Percentiles rank a stretch among this genome's conserved stretches.
Conservation (phyloP, 1,140 invertebrate species). For the Aphelenchoides besseyi region DNA sequence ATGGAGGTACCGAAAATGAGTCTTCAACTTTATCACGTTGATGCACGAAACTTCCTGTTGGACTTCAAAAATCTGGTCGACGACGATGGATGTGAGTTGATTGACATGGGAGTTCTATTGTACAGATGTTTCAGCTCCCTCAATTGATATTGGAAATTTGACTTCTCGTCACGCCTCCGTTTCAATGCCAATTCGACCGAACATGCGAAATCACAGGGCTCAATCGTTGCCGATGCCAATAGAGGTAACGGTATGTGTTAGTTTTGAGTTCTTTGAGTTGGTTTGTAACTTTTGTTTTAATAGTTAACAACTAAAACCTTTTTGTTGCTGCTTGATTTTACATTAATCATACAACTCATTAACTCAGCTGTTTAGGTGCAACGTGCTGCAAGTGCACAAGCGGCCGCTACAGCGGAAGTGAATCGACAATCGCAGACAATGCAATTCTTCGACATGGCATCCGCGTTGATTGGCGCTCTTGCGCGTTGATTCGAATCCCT, state of each 20-base stretch:
- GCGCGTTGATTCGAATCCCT: constrained; percentile 69
- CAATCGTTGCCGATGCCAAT: constrained; percentile 62
- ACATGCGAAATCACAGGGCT: constrained; percentile 51
- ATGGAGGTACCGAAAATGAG: constrained; percentile 79
- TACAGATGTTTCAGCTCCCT: constrained; percentile 31
- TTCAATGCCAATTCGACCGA: constrained; percentile 57
- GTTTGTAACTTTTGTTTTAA: too few species aligned
- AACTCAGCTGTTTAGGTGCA: constrained; percentile 14
- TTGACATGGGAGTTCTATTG: constrained; percentile 11
- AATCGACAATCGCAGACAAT: constrained; percentile 81
- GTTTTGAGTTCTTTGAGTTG: not conserved
- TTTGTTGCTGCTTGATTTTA: constrained; percentile 9
- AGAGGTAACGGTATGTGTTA: constrained; percentile 41
- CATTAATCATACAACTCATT: constrained; percentile 1
- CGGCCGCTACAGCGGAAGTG: not conserved
- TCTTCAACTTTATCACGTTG: constrained; percentile 95
- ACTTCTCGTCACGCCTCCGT: constrained; percentile 61
- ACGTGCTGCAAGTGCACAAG: constrained; percentile 4
- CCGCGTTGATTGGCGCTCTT: constrained; percentile 90
- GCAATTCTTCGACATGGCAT: constrained; percentile 99
- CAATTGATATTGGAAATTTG: constrained; percentile 27
- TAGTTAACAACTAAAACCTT: constrained; percentile 13
- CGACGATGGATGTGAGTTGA: constrained; percentile 53
- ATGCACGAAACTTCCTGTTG: constrained; percentile 90
- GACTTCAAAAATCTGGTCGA: constrained; percentile 83